Conservation (phyloP, 2,888 invertebrate genomes). For the Dinocampus coccinellae region DNA sequence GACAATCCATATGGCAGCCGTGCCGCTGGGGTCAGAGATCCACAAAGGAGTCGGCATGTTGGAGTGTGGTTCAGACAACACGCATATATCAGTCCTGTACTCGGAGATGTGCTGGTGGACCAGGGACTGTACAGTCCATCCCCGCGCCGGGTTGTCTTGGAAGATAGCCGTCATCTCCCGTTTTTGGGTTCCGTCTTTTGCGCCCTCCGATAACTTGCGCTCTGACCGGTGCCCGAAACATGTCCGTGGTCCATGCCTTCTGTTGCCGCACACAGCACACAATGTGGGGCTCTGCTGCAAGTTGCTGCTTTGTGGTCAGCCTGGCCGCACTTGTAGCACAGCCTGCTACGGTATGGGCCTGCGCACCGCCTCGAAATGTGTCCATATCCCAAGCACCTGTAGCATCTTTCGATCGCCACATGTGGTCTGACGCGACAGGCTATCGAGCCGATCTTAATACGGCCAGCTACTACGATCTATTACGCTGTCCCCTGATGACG, state of each 20-base stretch:
- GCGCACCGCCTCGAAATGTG: constrained; percentile 30
- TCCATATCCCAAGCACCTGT: constrained; percentile 37
- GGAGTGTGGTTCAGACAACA: too few relatives aligned
- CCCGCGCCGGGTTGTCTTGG: too few relatives aligned
- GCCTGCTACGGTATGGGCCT: constrained; percentile 38
- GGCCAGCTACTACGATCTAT: background rate
- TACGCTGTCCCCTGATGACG: background rate
- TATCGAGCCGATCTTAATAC: constrained; percentile 31
- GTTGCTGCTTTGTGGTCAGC: constrained; percentile 38
- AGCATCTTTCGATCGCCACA: constrained; percentile 32
- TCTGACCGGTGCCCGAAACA: constrained; percentile 32
- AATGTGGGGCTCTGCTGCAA: constrained; percentile 35
- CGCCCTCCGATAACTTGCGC: constrained; percentile 15
- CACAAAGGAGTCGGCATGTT: too few relatives aligned
- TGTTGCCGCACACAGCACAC: constrained; percentile 41
- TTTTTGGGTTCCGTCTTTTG: background rate
- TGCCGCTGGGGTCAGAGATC: too few relatives aligned
- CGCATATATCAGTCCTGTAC: too few relatives aligned
- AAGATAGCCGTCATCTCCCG: too few relatives aligned
- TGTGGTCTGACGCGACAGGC: constrained; percentile 27
- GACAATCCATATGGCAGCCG: too few relatives aligned
- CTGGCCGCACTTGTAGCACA: constrained; percentile 46
- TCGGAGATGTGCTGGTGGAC: too few relatives aligned
- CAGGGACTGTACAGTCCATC: too few relatives aligned
- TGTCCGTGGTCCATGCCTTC: constrained; percentile 10